A percentile compares a stretch with the other conserved stretches of the same genome.
phyloP scores from a whole-genome alignment of 2,888 invertebrate genomes.

The Nebria brevicollis region DNA sequence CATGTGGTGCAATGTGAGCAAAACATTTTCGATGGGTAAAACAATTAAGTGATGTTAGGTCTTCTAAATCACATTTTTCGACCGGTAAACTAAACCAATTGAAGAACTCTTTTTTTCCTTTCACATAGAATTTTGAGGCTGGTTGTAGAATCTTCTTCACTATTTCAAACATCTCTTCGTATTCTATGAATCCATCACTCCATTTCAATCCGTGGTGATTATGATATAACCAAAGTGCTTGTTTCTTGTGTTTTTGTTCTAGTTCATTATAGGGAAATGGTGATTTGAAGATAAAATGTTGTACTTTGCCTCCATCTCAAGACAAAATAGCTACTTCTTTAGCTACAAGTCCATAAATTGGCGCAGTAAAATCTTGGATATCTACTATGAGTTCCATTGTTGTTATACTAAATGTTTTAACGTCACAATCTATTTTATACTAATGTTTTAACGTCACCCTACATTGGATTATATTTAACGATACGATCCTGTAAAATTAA shows the following conservation, averaged over 20 bases:
- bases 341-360: neutral
- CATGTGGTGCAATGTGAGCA: neutral
- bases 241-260: too few species aligned
- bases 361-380: neutral
- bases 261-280: neutral
- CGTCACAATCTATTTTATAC: conserved; percentile 25
- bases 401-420: too few species aligned
- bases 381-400: conserved; percentile 1
- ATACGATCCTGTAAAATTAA: conserved; percentile 50
- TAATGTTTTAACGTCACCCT: conserved; percentile 50
- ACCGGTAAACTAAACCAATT: too few species aligned
- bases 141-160: too few species aligned
- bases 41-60: neutral
- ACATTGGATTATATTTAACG: conserved; percentile 51
- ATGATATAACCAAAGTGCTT: too few species aligned
- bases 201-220: too few species aligned
- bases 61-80: too few species aligned
- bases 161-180: too few species aligned
- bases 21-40: neutral
- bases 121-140: too few species aligned
- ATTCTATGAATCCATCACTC: too few species aligned
- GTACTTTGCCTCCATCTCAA: neutral
- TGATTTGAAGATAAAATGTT: neutral
- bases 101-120: too few species aligned
- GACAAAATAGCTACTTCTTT: neutral